Percentiles rank a stretch among this genome's conserved stretches.
Conservation (phyloP, 2,888 invertebrate species). For the Theristus sp. region DNA sequence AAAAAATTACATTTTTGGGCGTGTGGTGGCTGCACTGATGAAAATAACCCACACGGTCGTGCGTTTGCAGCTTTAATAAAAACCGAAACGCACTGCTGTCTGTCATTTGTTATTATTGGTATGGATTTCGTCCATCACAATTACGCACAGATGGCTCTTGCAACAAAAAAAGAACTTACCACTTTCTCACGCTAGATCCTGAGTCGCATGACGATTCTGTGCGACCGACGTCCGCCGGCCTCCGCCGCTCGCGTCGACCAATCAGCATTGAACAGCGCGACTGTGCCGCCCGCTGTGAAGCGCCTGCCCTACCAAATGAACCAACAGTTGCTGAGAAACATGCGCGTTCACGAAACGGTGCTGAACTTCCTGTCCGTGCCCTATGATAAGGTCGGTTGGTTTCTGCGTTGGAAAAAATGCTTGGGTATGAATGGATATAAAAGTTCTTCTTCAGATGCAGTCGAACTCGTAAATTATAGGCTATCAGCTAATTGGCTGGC, state of each 20-base stretch:
- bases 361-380: conserved; percentile 82
- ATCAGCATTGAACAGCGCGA: not conserved
- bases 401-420: not conserved
- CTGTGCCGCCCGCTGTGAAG: not conserved
- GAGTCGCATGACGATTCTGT: not conserved
- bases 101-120: too few relatives aligned
- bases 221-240: not conserved
- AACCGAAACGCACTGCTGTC: too few relatives aligned
- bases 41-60: too few relatives aligned
- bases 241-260: not conserved
- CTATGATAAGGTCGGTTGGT: conserved; percentile 51
- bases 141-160: too few relatives aligned
- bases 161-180: too few relatives aligned
- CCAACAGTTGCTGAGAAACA: conserved; percentile 77
- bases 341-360: conserved; percentile 87
- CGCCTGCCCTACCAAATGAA: conserved; percentile 48
- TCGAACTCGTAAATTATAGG: too few relatives aligned
- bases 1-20: too few relatives aligned
- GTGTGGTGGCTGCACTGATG: too few relatives aligned
- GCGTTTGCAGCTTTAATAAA: too few relatives aligned
- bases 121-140: too few relatives aligned
- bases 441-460: not conserved
- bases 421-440: not conserved
- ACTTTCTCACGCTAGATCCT: not conserved
- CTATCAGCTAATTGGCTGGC: too few relatives aligned